Base-by-base conservation (phyloP, 2,888 invertebrate species). In the Notodonta dromedarius region DNA sequence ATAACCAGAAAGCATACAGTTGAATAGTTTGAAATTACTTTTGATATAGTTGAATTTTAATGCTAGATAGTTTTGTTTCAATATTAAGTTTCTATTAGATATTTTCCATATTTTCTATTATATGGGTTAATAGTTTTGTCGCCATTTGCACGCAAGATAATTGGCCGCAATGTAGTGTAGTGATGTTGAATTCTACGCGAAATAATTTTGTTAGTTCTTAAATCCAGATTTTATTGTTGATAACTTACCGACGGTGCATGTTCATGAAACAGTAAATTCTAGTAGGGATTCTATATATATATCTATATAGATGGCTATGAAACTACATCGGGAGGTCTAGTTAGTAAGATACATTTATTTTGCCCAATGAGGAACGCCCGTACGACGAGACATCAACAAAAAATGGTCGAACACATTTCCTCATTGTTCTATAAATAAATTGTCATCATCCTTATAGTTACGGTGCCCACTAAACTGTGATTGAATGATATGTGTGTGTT, bases 401-500 rank as follows among this genome's bases (percentile, higher is more conserved):
- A 42, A 42, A 42, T 42, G 11, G 9, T 42, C 42, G 42, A 11
- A 11, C 48, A n/a, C 5, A n/a, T 48, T 52, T 60, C 58, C 61
- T 65, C 57, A 52, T 63, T 57, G 55, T 52, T 35, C 63, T 58
- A 39, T 32, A 56, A 53, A 53, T 46, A 66, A 66, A 66, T 63
- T 65, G 48, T 58, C 57, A 48, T 62, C 59, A 58, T 73, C 42
- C 52, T 62, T 65, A 62, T 66, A 24, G 24, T 24, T 24, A 66
- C 60, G 61, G 63, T 62, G 50, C 58, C 65, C 65, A 61, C 61
- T 64, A 69, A 71, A 74, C 71, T 78, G 78, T 82, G 77, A 66
- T 73, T 74, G 80, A 68, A 74, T 79, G 76, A 67, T 61, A 63
- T 59, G 52, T 76, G 70, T 69, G 63, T 67, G 66, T 69, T 60